Base-by-base conservation (phyloP, 2,113 vertebrate genomes). In the Opisthocomus hoazin region DNA sequence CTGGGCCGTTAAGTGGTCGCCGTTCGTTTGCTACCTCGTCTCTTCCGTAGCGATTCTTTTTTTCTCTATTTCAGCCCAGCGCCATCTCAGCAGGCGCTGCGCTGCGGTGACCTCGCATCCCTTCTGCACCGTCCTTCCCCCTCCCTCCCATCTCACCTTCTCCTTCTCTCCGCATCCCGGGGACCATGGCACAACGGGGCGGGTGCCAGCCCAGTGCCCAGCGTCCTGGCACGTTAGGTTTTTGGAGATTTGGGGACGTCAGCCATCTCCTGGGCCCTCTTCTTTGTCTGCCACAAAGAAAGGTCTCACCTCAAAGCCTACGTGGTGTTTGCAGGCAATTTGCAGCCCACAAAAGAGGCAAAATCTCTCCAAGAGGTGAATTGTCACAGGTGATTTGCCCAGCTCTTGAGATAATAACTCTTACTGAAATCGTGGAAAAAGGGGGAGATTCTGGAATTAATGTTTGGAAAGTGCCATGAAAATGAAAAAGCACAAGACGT, bases 181-280 rank as follows among this genome's bases (percentile, higher is more conserved):
- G 11, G 21, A 29, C 12, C 48, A 32, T 1, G 2, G 18, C 50
- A 22, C 6, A 2, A 36, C 4, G 1, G 39, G n/a, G 30, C 34
- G 10, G 19, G 8, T 66, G 50, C 46, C 85, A 92, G 53, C 92
- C 39, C 7, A 1, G 8, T 51, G 51, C 51, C 51, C n/a, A 10
- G 14, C 3, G 0, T 56, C 50, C 71, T 32, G 9, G 32, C n/a
- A 24, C 32, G 1, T 36, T 19, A 27, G 18, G 8, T 11, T 61
- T 91, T 66, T 43, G 41, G 66, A 85, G 37, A n/a, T 78, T 0
- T 75, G 23, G 57, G 61, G 37, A 27, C 57, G 30, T 26, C 61
- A 30, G 0, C 13, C n/a, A 5, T 61, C 15, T 79, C 53, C 51
- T 30, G 22, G 6, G 18, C 21, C 37, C n/a, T 15, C 2, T 70